Evolutionary conservation across 2,888 invertebrate species (phyloP), one percentile per base, ranked within the genome.

Genomic region (Idaea biselata): DNA sequence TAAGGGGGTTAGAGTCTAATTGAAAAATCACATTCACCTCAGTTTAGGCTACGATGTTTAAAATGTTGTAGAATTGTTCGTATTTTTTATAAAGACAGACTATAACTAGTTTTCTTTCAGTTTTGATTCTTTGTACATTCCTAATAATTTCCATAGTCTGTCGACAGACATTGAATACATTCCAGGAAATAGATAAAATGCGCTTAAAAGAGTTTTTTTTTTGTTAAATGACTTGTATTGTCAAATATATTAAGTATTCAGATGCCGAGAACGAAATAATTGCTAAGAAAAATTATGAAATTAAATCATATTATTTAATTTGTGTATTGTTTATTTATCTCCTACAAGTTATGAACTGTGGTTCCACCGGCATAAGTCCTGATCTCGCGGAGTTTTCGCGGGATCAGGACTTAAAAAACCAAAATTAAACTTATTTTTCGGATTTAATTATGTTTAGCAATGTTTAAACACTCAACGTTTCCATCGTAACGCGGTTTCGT

Each of bases 301-400:
- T 91, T 91, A 91, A 91, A 91, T 87, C 89, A 90, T 92, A 92
- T 91, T 91, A 92, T 92, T 92, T 91, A 91, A 92, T 91, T 91
- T 88, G 91, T 88, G 80, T 72, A 65, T 68, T 73, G 74, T 77
- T 73, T 79, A 33, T 81, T 74, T 73, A 78, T 79, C 72, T 4
- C 6, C 59, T 56, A 18, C 16, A 31, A 17, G 18, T 18, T 58
- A 60, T 60, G 31, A 63, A 55, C 18, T 60, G 33, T 16, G 0
- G 8, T 14, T 14, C 1, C 44, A 44, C 14, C 14, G 11, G 8
- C 14, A 11, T 44, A 44, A 33, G 14, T 44, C 11, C 59, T 57
- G 54, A 58, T 31, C 25, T 5, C 25, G 5, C 25, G 25, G 25
- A n/a, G 25, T 25, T 25, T 25, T 25, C n/a, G n/a, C n/a, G n/a